Percentiles rank a stretch among this genome's conserved stretches.
phyloP scores from a whole-genome alignment of 2,888 invertebrate genomes.

The Aphodius sticticus region DNA sequence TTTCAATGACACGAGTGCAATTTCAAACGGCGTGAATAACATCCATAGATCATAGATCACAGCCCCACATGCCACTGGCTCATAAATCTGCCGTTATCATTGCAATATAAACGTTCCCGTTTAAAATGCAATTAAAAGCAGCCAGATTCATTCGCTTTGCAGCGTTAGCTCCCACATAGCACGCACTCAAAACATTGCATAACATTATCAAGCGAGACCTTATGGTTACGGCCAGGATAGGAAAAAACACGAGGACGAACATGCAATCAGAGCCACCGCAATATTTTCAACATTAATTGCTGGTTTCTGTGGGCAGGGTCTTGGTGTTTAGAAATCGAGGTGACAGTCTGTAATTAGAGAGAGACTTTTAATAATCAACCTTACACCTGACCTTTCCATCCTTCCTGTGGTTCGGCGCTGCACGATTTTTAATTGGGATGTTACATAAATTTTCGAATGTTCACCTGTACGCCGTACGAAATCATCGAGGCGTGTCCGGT shows the following conservation, averaged over 20 bases:
- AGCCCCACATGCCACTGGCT: neutral
- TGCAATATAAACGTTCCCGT: neutral
- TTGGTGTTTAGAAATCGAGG: conserved; percentile 8
- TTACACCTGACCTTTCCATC: conserved; percentile 22
- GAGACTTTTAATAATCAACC: conserved; percentile 17
- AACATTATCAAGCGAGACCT: neutral
- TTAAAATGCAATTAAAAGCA: neutral
- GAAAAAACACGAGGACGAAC: neutral
- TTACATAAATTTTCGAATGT: conserved; percentile 26
- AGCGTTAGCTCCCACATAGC: neutral
- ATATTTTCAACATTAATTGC: conserved; percentile 4
- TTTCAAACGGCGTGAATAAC: too few relatives aligned
- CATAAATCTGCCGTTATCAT: neutral
- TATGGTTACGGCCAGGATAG: neutral
- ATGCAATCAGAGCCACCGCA: neutral
- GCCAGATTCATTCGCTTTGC: neutral
- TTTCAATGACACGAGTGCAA: too few relatives aligned
- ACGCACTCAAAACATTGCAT: neutral
- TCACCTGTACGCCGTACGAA: neutral
- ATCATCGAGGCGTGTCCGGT: neutral
- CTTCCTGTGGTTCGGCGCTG: neutral
- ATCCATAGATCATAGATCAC: neutral
- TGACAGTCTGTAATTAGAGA: conserved; percentile 26
- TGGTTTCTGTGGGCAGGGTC: neutral
- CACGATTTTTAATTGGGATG: conserved; percentile 26